phyloP scores from a whole-genome alignment of 1,140 invertebrate genomes.

The Drosophila equinoxialis region DNA sequence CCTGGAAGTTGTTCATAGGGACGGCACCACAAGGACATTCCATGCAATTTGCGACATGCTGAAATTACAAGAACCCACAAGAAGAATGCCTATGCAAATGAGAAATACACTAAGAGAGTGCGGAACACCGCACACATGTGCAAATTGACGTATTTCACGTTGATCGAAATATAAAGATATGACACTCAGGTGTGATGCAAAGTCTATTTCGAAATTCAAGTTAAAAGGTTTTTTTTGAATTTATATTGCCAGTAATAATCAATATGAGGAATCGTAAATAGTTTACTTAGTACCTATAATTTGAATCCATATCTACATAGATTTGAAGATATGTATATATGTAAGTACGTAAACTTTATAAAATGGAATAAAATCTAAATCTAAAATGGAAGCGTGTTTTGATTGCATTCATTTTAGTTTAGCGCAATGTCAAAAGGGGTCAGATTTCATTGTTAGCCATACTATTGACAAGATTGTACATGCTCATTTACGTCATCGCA shows the following conservation, averaged over 20 bases:
- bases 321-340: too few relatives aligned
- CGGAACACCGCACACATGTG: slow-evolving; percentile 40
- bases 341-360: too few relatives aligned
- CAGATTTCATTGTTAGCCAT: neutral
- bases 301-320: too few relatives aligned
- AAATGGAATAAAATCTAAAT: too few relatives aligned
- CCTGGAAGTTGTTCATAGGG: slow-evolving; percentile 61
- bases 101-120: slow-evolving; percentile 17
- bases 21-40: slow-evolving; percentile 13
- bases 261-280: neutral
- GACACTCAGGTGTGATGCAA: slow-evolving; percentile 46
- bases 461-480: slow-evolving; percentile 7
- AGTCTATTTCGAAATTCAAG: neutral
- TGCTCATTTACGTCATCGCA: neutral
- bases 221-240: neutral
- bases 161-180: slow-evolving; percentile 13
- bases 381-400: too few relatives aligned
- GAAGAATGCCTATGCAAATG: slow-evolving; percentile 43
- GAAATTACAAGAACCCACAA: slow-evolving; percentile 23
- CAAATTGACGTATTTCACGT: slow-evolving; percentile 40
- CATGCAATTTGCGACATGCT: slow-evolving; percentile 8
- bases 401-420: too few relatives aligned
- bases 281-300: too few relatives aligned
- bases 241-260: neutral
- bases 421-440: neutral